phyloP scores from a whole-genome alignment of 2,888 invertebrate genomes.

The Geophilus truncorum region DNA sequence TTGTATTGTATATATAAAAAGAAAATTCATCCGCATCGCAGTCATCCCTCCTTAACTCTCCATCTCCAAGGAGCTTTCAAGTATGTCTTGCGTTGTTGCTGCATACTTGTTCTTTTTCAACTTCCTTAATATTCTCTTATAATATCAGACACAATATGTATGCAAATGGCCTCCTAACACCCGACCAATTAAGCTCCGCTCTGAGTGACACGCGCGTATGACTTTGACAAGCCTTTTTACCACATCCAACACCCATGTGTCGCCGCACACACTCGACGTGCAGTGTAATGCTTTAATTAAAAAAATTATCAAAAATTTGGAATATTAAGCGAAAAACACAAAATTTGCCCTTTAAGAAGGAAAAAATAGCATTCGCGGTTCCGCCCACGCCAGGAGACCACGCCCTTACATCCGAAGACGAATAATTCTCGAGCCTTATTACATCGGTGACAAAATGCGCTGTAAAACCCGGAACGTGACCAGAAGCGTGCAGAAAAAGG shows the following conservation, averaged over 20 bases:
- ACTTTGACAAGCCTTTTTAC: background rate
- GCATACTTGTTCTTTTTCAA: background rate
- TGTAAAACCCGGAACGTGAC: background rate
- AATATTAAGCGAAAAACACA: background rate
- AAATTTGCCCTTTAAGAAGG: too few relatives aligned
- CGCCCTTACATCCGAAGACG: background rate
- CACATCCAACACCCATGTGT: background rate
- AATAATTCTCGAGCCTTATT: background rate
- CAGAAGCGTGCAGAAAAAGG: background rate
- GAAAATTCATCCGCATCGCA: background rate
- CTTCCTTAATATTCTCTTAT: conserved; percentile 28
- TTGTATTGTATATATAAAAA: too few relatives aligned
- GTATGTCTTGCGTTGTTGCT: background rate
- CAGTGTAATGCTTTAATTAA: background rate
- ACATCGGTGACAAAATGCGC: background rate
- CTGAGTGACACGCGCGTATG: background rate
- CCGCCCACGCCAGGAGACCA: background rate
- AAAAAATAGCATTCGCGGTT: too few relatives aligned
- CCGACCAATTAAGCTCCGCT: conserved; percentile 25
- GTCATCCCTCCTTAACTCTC: background rate
- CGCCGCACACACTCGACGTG: background rate
- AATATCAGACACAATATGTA: conserved; percentile 31
- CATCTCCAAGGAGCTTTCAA: background rate
- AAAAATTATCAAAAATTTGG: background rate
- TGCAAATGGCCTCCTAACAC: conserved; percentile 32